Evolutionary conservation across 2,113 vertebrate genomes (phyloP).

Genomic region (Pantherophis guttatus): DNA sequence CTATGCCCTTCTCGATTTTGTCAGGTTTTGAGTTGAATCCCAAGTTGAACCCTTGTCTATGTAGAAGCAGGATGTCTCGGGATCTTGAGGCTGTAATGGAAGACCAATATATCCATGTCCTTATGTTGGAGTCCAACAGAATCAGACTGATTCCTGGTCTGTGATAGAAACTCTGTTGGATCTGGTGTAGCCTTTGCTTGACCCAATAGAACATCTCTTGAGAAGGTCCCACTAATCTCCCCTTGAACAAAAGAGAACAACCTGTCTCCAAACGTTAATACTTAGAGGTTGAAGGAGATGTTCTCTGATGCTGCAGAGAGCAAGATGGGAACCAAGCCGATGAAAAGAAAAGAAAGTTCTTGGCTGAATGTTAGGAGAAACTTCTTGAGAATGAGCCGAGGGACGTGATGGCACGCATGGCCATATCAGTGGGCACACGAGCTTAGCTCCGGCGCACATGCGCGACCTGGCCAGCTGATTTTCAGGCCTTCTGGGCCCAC

Average conservation of each 20-base stretch:
- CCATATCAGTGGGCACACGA: too few relatives aligned
- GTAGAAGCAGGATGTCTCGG: background rate
- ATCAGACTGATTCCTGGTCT: background rate
- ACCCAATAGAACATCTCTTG: background rate
- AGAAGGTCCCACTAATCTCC: too few relatives aligned
- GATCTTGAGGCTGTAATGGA: background rate
- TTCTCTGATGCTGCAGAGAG: background rate
- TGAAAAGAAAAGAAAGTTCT: background rate
- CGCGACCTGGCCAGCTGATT: too few relatives aligned
- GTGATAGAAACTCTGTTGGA: background rate
- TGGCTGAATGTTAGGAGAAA: background rate
- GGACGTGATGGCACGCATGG: too few relatives aligned
- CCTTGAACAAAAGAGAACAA: background rate
- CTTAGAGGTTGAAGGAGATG: background rate
- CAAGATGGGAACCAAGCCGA: background rate
- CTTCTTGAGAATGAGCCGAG: background rate
- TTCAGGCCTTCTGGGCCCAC: too few relatives aligned
- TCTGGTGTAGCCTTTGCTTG: background rate
- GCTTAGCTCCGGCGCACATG: too few relatives aligned
- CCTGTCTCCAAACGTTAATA: background rate
- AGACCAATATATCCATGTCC: too few relatives aligned
- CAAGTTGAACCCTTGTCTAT: too few relatives aligned
- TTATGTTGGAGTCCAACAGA: background rate
- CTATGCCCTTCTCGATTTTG: background rate
- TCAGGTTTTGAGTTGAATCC: background rate